A percentile compares a stretch with the other conserved stretches of the same genome.
Evolutionary conservation across 1,140 invertebrate genomes (phyloP).

Genomic region (Papilio polyxenes): DNA sequence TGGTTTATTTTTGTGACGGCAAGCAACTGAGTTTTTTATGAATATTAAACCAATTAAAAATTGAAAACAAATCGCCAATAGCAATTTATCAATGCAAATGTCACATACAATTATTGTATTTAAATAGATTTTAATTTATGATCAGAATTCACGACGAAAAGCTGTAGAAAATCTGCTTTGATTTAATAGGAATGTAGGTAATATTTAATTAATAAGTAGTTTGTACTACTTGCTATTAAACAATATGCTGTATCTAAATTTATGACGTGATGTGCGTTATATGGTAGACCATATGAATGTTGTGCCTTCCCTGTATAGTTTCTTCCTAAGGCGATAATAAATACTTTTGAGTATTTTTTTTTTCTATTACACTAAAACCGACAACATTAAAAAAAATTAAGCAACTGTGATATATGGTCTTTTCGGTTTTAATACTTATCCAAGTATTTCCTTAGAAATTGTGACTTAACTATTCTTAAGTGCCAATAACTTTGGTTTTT

Average conservation of each 20-base stretch:
- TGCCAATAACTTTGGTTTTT: constrained; percentile 68
- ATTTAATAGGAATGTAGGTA: neutral
- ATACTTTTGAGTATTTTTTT: neutral
- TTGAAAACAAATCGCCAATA: constrained; percentile 31
- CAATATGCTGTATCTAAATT: constrained; percentile 9
- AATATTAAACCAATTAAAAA: neutral
- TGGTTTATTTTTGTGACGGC: neutral
- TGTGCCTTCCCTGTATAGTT: constrained; percentile 31
- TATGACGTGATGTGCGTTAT: neutral
- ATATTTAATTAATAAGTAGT: neutral
- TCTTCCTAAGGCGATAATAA: neutral
- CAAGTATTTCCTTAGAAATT: constrained; percentile 36
- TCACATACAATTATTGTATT: neutral
- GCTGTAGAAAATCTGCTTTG: constrained; percentile 2
- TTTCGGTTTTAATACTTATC: constrained; percentile 31
- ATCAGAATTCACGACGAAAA: neutral
- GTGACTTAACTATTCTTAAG: constrained; percentile 50
- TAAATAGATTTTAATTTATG: neutral
- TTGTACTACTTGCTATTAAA: constrained; percentile 9
- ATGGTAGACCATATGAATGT: constrained; percentile 2
- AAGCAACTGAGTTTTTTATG: neutral
- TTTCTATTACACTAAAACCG: neutral
- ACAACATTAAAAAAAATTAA: constrained; percentile 34
- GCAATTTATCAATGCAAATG: constrained; percentile 24
- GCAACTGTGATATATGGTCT: constrained; percentile 38